Conservation (phyloP, 1,140 invertebrate species). For the Hydropsyche tenuis region DNA sequence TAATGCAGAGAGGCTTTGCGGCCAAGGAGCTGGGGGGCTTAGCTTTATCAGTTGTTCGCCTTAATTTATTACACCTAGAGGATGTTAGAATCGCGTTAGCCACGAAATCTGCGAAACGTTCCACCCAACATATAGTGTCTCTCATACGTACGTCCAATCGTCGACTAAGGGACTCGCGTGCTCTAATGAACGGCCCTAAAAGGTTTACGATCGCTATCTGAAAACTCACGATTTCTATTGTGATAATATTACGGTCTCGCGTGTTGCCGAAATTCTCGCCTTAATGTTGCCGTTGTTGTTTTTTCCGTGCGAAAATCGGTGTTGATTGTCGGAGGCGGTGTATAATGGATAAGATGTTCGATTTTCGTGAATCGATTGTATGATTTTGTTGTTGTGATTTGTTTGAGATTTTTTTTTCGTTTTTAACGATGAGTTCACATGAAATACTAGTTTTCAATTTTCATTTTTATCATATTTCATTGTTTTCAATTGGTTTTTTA, state of each 20-base stretch:
- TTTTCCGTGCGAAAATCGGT: too few species aligned
- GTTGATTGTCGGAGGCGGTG: too few species aligned
- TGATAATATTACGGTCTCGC: constrained; percentile 8
- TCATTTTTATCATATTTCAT: too few species aligned
- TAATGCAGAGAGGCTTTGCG: constrained; percentile 36
- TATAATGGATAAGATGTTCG: too few species aligned
- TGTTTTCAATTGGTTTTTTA: too few species aligned
- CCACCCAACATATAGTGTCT: constrained; percentile 17
- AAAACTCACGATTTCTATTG: background rate
- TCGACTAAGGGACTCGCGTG: background rate
- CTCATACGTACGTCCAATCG: constrained; percentile 17
- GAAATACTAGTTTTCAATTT: too few species aligned
- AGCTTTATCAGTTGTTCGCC: constrained; percentile 36
- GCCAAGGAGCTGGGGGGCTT: constrained; percentile 27
- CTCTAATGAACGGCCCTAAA: constrained; percentile 17
- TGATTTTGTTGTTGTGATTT: too few species aligned
- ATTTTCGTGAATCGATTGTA: too few species aligned
- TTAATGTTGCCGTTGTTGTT: too few species aligned
- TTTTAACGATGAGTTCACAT: too few species aligned
- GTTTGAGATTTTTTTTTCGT: too few species aligned
- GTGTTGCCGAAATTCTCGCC: background rate
- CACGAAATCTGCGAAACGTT: constrained; percentile 7
- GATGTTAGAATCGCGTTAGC: constrained; percentile 43
- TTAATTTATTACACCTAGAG: constrained; percentile 36
- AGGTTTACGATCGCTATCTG: constrained; percentile 21